Evolutionary conservation across 2,797 vertebrate species (phyloP).

Genomic region (Microctenopoma steveboyesi): DNA sequence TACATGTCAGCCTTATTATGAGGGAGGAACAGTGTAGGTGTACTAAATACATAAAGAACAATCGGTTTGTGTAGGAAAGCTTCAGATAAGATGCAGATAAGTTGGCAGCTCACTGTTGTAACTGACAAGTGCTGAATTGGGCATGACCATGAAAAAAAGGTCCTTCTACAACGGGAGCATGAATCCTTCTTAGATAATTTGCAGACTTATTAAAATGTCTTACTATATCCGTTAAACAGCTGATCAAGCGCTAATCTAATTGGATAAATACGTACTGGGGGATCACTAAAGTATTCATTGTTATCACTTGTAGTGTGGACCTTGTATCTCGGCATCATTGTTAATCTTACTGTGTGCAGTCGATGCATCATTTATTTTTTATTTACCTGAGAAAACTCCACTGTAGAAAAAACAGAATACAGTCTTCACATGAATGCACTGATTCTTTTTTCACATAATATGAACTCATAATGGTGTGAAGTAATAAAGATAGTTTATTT

Average conservation of each 20-base stretch:
- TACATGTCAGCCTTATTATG: no score
- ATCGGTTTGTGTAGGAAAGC: background rate
- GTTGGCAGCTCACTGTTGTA: slow-evolving; percentile 2
- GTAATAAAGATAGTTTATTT: no score
- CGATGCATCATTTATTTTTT: background rate
- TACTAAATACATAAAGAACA: no score
- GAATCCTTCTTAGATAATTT: background rate
- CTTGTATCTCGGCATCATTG: background rate
- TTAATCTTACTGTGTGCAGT: background rate
- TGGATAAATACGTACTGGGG: background rate
- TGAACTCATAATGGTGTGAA: background rate
- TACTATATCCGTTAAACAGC: background rate
- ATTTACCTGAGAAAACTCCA: background rate
- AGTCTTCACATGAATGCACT: background rate
- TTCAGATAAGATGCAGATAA: background rate
- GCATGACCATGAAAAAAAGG: background rate
- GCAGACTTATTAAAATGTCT: background rate
- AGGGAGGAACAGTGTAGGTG: no score
- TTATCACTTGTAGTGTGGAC: no score
- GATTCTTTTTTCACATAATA: no score
- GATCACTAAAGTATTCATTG: no score
- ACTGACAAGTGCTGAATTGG: background rate
- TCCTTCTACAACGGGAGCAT: background rate
- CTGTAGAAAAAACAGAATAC: background rate
- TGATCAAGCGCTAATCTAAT: background rate